Evolutionary conservation across 2,888 invertebrate genomes (phyloP), one percentile per base, ranked within the genome.

Genomic region (Lissonota sp.): DNA sequence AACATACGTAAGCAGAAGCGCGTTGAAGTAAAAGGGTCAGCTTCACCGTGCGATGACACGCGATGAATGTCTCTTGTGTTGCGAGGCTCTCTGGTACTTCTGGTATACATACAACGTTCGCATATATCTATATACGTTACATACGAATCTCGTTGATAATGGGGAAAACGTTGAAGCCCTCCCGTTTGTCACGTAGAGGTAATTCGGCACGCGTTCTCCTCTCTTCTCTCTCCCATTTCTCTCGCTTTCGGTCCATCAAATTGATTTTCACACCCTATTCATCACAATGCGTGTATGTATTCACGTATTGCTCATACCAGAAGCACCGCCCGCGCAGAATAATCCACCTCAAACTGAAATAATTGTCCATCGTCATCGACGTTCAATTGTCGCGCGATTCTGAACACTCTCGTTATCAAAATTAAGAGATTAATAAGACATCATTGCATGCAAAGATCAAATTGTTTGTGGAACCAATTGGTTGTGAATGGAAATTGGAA

Each of bases 171-270:
- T 89, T 87, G 91, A 92, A 92, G 91, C 91, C 88, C 89, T 85
- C 63, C 87, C 89, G 90, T 91, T 74, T 90, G 92, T 92, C 92
- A 92, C 92, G 92, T 92, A 92, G 91, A 92, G 92, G 91, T 92
- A 92, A 92, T 92, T 92, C 90, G 88, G 91, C 92, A 92, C 92
- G 92, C 91, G 89, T 91, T 88, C 87, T 76, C 87, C 88, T 88
- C 69, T 16, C 42, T 71, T 76, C 92, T 40, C 66, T 71, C 75
- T 72, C 60, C 53, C 88, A 66, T 49, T 55, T 57, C 60, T 66
- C 78, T 70, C 53, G 58, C 88, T 39, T 70, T 67, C 64, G 53
- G 88, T 87, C 90, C 88, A 88, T 91, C 91, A 91, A 91, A 91
- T 91, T 91, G 91, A 91, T 91, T 91, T 91, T 87, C 90, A 89